Conservation (phyloP, 1,140 invertebrate genomes). For the Anastatus disparis region DNA sequence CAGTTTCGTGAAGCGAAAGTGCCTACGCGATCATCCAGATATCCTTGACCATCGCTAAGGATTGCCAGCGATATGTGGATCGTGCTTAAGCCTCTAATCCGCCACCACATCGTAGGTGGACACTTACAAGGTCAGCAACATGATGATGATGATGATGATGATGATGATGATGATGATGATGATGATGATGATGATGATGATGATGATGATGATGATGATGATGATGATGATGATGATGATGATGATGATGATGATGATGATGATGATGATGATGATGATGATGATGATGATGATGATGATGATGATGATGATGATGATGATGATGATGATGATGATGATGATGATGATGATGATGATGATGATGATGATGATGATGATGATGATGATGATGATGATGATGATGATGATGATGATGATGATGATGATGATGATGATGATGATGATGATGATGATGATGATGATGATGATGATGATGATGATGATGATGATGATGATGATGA, state of each 20-base stretch:
- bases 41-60: too few species aligned
- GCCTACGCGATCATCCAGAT: too few species aligned
- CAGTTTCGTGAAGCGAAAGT: too few species aligned
- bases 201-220: background rate
- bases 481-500: background rate
- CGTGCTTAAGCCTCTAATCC: too few species aligned
- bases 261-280: background rate
- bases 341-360: background rate
- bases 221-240: background rate
- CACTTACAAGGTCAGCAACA: background rate
- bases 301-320: background rate
- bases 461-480: background rate
- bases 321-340: background rate
- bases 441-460: background rate
- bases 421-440: background rate
- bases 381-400: background rate
- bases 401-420: background rate
- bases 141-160: background rate
- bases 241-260: background rate
- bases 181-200: background rate
- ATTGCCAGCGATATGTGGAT: too few species aligned
- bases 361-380: background rate
- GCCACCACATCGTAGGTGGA: too few species aligned
- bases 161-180: background rate
- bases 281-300: background rate